phyloP scores from a whole-genome alignment of 2,888 invertebrate genomes.

The Bembecia ichneumoniformis region DNA sequence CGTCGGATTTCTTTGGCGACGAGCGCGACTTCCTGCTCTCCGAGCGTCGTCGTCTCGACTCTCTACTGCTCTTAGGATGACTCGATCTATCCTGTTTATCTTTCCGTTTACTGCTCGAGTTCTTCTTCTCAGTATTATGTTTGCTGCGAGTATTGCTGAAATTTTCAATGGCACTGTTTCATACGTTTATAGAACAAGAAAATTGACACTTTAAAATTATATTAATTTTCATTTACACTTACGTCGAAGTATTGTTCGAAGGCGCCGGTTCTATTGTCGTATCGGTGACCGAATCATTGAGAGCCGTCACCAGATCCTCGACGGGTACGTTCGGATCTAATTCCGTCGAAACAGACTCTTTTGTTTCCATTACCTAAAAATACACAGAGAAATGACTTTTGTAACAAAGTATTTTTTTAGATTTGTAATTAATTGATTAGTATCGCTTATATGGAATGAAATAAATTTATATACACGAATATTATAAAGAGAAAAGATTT shows the following conservation, averaged over 20 bases:
- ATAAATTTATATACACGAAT: too few species aligned
- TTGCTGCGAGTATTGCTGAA: conserved; percentile 21
- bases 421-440: background rate
- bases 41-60: conserved; percentile 42
- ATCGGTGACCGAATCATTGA: conserved; percentile 54
- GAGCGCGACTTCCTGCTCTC: conserved; percentile 43
- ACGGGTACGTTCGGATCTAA: conserved; percentile 76
- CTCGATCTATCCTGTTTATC: conserved; percentile 20
- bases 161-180: conserved; percentile 20
- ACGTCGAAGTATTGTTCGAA: background rate
- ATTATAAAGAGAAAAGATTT: too few species aligned
- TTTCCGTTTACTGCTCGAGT: conserved; percentile 29
- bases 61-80: conserved; percentile 33
- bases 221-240: background rate
- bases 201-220: background rate
- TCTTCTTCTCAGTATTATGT: conserved; percentile 13
- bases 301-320: conserved; percentile 76
- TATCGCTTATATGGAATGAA: too few species aligned
- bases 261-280: background rate
- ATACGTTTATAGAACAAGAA: background rate
- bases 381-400: conserved; percentile 1
- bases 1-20: conserved; percentile 39
- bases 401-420: background rate
- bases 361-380: conserved; percentile 74
- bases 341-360: conserved; percentile 74